Evolutionary conservation across 1,140 invertebrate species (phyloP).

Genomic region (Epicauta chinensis): DNA sequence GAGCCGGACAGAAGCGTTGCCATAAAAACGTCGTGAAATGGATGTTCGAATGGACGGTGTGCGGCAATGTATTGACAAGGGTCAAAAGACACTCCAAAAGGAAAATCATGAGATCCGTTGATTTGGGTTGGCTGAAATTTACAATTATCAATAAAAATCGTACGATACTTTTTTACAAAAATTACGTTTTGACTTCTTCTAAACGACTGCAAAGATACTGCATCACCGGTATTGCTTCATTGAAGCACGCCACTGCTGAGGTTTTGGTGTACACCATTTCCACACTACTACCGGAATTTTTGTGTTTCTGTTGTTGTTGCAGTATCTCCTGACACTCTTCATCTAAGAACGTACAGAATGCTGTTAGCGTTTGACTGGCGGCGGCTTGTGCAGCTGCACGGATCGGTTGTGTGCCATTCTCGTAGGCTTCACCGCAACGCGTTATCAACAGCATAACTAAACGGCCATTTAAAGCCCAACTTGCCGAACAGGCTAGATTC

Average conservation of each 20-base stretch:
- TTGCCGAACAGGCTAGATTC: constrained; percentile 71
- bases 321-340: constrained; percentile 70
- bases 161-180: not conserved
- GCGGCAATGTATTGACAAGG: constrained; percentile 72
- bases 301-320: constrained; percentile 53
- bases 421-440: constrained; percentile 67
- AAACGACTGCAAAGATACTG: constrained; percentile 83
- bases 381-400: constrained; percentile 76
- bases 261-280: constrained; percentile 46
- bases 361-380: constrained; percentile 72
- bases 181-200: constrained; percentile 59
- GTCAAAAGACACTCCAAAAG: constrained; percentile 82
- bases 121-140: constrained; percentile 50
- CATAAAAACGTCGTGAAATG: constrained; percentile 82
- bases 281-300: constrained; percentile 52
- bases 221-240: constrained; percentile 83
- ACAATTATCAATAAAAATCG: not conserved
- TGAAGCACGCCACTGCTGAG: constrained; percentile 76
- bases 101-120: constrained; percentile 62
- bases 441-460: constrained; percentile 72
- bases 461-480: constrained; percentile 76
- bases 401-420: constrained; percentile 66
- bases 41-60: constrained; percentile 70
- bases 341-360: constrained; percentile 75
- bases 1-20: constrained; percentile 85